Evolutionary conservation across 2,888 invertebrate species (phyloP).

Genomic region (Agrypnus murinus): DNA sequence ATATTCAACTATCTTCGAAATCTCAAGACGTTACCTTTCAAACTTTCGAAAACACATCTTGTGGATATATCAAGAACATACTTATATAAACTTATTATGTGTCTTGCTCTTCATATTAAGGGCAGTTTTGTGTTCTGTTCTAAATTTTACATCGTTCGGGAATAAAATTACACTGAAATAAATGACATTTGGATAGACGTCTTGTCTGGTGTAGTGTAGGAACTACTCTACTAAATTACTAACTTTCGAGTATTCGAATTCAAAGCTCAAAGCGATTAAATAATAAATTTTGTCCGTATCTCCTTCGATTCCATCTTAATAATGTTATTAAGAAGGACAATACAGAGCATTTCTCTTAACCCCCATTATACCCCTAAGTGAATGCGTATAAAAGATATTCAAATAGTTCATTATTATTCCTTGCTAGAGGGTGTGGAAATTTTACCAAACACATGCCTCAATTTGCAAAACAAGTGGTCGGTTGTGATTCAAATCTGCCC

Average conservation of each 20-base stretch:
- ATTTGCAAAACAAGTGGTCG: slow-evolving; percentile 16
- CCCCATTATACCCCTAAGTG: no score
- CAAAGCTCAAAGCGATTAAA: slow-evolving; percentile 13
- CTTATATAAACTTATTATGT: no score
- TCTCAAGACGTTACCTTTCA: no score
- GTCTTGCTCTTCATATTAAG: background rate
- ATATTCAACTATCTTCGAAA: no score
- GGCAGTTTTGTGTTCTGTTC: slow-evolving; percentile 13
- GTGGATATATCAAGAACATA: no score
- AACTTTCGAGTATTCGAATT: slow-evolving; percentile 18
- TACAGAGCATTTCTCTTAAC: no score
- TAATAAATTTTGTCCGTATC: slow-evolving; percentile 24
- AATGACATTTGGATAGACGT: slow-evolving; percentile 44
- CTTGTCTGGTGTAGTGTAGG: slow-evolving; percentile 25
- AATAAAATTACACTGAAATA: slow-evolving; percentile 36
- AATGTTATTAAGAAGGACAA: no score
- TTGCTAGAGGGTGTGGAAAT: background rate
- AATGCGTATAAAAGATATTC: no score
- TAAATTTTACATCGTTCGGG: slow-evolving; percentile 5
- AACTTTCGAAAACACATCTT: no score
- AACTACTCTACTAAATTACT: slow-evolving; percentile 45
- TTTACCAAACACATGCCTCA: slow-evolving; percentile 12
- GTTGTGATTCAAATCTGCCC: slow-evolving; percentile 6
- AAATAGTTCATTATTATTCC: no score
- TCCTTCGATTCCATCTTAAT: no score